These are phyloP conservation scores for Drosophila melanosoma DNA, from an alignment of 2,888 invertebrate genomes.

Conservation along the genomic window DNA sequence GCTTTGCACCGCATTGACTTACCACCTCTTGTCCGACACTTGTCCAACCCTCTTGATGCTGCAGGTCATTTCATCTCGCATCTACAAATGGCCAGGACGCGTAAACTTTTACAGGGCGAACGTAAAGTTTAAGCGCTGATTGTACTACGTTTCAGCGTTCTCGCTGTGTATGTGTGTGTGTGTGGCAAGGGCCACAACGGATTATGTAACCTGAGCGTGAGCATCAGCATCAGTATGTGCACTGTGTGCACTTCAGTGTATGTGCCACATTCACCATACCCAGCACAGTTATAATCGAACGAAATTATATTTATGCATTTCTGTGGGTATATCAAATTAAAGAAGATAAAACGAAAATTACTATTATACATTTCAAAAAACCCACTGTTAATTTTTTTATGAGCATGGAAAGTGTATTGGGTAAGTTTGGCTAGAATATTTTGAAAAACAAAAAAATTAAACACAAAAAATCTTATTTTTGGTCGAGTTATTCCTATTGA, in stretches of 20 bases:
- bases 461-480: no score
- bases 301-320: not conserved
- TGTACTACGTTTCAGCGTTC: conserved; percentile 40
- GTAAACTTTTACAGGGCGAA: conserved; percentile 73
- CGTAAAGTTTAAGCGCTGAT: conserved; percentile 76
- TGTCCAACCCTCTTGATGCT: conserved; percentile 23
- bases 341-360: not conserved
- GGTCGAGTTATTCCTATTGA: no score
- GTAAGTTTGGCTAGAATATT: no score
- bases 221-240: conserved; percentile 14
- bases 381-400: not conserved
- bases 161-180: not conserved
- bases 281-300: conserved; percentile 21
- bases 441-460: no score
- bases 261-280: conserved; percentile 19
- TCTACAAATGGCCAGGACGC: conserved; percentile 49
- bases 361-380: not conserved
- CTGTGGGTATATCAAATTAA: not conserved
- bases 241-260: conserved; percentile 15
- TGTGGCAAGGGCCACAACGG: conserved; percentile 23
- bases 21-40: conserved; percentile 5
- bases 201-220: conserved; percentile 58
- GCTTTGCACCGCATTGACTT: conserved; percentile 44
- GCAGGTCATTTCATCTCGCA: conserved; percentile 62
- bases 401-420: no score